phyloP scores from a whole-genome alignment of 2,113 vertebrate genomes.

The Ochotona curzoniae region DNA sequence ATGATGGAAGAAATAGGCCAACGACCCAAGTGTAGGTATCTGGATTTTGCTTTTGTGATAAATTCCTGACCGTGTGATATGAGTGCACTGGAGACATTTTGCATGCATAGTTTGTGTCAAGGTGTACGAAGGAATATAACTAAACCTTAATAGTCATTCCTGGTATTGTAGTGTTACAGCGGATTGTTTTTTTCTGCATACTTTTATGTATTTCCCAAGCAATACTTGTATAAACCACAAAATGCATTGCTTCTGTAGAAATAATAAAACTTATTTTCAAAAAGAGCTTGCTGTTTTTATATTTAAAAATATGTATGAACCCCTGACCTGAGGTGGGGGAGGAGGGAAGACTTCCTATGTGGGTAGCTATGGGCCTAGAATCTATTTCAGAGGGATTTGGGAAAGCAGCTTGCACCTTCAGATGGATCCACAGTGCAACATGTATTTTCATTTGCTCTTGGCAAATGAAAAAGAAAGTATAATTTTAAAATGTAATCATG shows the following conservation, averaged over 20 bases:
- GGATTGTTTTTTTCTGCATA: conserved; percentile 54
- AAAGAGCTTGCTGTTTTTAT: conserved; percentile 42
- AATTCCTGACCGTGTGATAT: conserved; percentile 67
- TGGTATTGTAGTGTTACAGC: conserved; percentile 28
- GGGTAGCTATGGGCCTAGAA: neutral
- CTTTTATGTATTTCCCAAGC: conserved; percentile 61
- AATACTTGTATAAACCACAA: conserved; percentile 58
- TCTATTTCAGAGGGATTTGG: neutral
- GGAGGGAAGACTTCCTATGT: conserved; percentile 6
- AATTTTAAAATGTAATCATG: conserved; percentile 54
- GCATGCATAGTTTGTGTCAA: conserved; percentile 72
- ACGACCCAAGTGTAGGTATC: neutral
- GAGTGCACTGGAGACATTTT: conserved; percentile 71
- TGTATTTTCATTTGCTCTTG: conserved; percentile 61
- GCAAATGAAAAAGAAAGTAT: conserved; percentile 61
- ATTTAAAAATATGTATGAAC: neutral
- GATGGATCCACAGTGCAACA: neutral
- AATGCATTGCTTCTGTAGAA: conserved; percentile 47
- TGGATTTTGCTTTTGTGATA: conserved; percentile 31
- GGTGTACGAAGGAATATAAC: conserved; percentile 52
- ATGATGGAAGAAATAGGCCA: conserved; percentile 2
- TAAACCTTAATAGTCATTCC: conserved; percentile 44
- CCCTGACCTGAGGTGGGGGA: neutral
- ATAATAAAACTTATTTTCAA: conserved; percentile 70
- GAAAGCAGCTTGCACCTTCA: neutral